Evolutionary conservation across 2,888 invertebrate genomes (phyloP).

Genomic region (Drosophila prostipennis): DNA sequence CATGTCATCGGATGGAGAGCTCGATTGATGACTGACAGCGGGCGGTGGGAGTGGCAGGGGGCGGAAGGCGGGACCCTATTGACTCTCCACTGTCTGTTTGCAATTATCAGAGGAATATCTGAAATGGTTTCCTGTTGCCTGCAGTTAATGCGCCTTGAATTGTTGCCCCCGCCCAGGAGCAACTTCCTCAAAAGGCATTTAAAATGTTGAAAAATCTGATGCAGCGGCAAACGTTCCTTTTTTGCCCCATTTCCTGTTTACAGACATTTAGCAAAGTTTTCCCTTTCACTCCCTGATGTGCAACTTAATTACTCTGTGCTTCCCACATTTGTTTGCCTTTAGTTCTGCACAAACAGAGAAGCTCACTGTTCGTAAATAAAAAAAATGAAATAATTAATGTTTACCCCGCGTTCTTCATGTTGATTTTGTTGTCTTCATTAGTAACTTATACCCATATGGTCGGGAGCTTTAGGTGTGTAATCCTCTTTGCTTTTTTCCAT

Average conservation of each 20-base stretch:
- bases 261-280: conserved; percentile 61
- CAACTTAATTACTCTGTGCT: conserved; percentile 61
- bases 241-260: conserved; percentile 40
- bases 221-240: conserved; percentile 7
- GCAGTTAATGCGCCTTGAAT: conserved; percentile 56
- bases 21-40: conserved; percentile 32
- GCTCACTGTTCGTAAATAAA: conserved; percentile 23
- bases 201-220: conserved; percentile 15
- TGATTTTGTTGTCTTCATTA: conserved; percentile 20
- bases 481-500: not conserved
- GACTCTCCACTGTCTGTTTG: conserved; percentile 41
- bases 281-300: conserved; percentile 50
- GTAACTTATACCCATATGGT: conserved; percentile 20
- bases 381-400: conserved; percentile 49
- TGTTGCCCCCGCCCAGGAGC: conserved; percentile 25
- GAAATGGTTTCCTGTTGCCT: conserved; percentile 38
- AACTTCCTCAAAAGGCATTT: conserved; percentile 23
- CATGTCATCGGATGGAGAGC: conserved; percentile 28
- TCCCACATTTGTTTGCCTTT: conserved; percentile 45
- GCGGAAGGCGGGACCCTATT: conserved; percentile 7
- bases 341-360: conserved; percentile 19
- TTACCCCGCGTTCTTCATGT: conserved; percentile 29
- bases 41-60: not conserved
- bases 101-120: conserved; percentile 55
- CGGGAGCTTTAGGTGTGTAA: not conserved